Evolutionary conservation across 2,888 invertebrate genomes (phyloP), one percentile per base, ranked within the genome.

Genomic region (Ptychoptera albimana): DNA sequence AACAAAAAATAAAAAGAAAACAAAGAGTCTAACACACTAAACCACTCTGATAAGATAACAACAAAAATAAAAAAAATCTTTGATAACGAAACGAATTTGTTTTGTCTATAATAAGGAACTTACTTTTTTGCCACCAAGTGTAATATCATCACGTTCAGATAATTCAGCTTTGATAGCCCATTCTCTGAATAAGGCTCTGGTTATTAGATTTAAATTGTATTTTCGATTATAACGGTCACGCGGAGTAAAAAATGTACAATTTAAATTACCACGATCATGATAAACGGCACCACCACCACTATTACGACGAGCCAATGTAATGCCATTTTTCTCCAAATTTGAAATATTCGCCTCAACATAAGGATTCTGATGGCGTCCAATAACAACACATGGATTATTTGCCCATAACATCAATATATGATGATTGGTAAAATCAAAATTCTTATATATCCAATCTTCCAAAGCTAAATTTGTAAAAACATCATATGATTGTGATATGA

Each of bases 261-360:
- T 96, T 1, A 94, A 69, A 68, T 93, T 94, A 46, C 93, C 94
- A 50, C 75, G 67, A 63, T 98, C 97, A 63, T 98, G 97, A 63
- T 89, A 98, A 16, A 98, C 94, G 4, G 94, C 83, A 23, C 96
- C 97, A 48, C 98, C 86, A 29, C 97, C 97, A 64, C 94, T 94
- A 58, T 88, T 88, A 37, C 98, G 74, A 46, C 98, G 74, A 0
- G 86, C 94, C 48, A 94, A 56, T 10, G 74, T 69, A 45, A 96
- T 78, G 12, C 78, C 79, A 37, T 73, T 69, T 41, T 77, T 74
- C 48, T 70, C 60, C 41, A 86, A 62, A 37, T 72, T 70, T 2
- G 77, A 71, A 2, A 88, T 67, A 62, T 96, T 85, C 2, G 87
- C 82, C 63, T 98, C 97, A 31, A 80, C 62, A 84, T 94, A 98